Conservation (phyloP, 1,140 invertebrate genomes). For the Caenorhabditis briggsae region DNA sequence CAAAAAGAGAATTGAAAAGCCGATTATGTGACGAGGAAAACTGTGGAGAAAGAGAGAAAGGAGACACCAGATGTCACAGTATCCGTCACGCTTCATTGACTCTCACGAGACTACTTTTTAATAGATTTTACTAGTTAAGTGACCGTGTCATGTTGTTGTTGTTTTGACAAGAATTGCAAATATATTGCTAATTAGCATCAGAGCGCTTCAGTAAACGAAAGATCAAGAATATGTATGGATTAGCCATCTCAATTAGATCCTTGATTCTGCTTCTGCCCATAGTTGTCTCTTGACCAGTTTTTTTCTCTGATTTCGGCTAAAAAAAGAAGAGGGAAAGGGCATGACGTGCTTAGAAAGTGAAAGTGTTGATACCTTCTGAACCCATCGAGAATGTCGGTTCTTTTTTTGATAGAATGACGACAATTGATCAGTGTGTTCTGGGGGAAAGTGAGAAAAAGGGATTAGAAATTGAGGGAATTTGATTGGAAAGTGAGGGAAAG, state of each 20-base stretch:
- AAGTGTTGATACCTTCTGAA: conserved; percentile 20
- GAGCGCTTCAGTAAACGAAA: background rate
- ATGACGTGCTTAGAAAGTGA: conserved; percentile 38
- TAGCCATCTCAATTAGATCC: background rate
- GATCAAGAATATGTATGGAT: conserved; percentile 1
- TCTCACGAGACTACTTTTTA: background rate
- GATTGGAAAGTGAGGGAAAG: conserved; percentile 3
- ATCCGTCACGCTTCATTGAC: conserved; percentile 33
- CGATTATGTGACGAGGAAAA: conserved; percentile 47
- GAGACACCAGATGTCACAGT: background rate
- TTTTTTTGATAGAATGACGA: conserved; percentile 14
- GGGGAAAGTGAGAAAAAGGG: conserved; percentile 14
- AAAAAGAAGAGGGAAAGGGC: conserved; percentile 12
- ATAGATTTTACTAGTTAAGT: conserved; percentile 1
- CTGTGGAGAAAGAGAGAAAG: background rate
- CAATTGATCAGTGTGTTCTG: conserved; percentile 12
- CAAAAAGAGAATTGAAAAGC: conserved; percentile 17
- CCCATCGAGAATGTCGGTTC: conserved; percentile 5
- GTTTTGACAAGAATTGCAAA: background rate
- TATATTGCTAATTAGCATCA: background rate
- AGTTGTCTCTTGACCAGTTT: conserved; percentile 52
- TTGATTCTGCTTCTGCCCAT: background rate
- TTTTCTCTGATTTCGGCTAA: background rate
- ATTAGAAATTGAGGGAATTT: background rate
- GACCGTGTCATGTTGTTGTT: conserved; percentile 25